Evolutionary conservation across 2,888 invertebrate genomes (phyloP), one percentile per base, ranked within the genome.

Genomic region (Drosophila prostipennis): DNA sequence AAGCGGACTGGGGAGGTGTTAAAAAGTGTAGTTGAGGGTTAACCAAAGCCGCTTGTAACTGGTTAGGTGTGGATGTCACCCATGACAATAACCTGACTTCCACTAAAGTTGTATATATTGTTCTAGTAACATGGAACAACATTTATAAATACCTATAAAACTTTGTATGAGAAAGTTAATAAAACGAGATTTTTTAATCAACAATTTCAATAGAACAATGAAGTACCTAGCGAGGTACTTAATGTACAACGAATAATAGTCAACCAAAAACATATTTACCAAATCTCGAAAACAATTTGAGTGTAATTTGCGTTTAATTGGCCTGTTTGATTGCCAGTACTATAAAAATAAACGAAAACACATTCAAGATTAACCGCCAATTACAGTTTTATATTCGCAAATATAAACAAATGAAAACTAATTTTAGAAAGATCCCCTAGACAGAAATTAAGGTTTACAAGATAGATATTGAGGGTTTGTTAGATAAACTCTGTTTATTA

Each of bases 41-140:
- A 65, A 57, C 56, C 55, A 23, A 26, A 85, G 65, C 86, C 42
- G 75, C 77, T 60, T 72, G 14, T 45, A 87, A 79, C 81, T 68
- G 71, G 83, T 72, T 77, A 26, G 14, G 26, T 43, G 61, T 48
- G 45, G 77, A 51, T 56, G 37, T 1, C 23, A 45, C 8, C 45
- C 14, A 23, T 55, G 36, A 19, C 23, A 53, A 42, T 19, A 46
- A 39, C 29, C 46, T 11, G 7, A 29, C 14, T 39, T 46, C 14
- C 36, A 26, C 7, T 29, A 7, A 29, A 29, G 29, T 29, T 29
- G 7, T 29, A 29, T 7, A 7, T 29, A 29, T 29, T 29, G 29
- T 29, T 29, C 7, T 29, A 7, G 29, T 29, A 29, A 7, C 6
- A 7, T 7, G 7, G 29, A 29, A 29, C 29, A 36, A 23, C 2